These are phyloP conservation scores for Exocentrus adspersus DNA, from an alignment of 2,888 invertebrate genomes.

Conservation along the genomic window DNA sequence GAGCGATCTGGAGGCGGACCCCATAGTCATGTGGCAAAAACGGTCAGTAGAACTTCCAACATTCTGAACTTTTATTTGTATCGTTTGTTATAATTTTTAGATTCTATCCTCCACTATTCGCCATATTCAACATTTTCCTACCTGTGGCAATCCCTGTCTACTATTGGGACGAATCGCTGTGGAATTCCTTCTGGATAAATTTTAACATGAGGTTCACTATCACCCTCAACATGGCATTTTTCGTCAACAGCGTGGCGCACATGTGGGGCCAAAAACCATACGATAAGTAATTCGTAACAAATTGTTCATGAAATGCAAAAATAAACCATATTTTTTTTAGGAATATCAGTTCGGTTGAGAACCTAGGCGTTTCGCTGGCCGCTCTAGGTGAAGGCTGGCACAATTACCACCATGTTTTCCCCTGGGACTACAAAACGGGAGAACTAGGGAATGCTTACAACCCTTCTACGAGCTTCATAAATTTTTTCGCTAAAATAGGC, in stretches of 20 bases:
- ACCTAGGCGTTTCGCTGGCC: conserved; percentile 76
- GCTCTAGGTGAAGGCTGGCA: conserved; percentile 87
- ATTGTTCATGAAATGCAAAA: no score
- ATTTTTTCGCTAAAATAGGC: conserved; percentile 80
- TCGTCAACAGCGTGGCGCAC: conserved; percentile 95
- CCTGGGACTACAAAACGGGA: conserved; percentile 68
- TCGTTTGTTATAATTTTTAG: no score
- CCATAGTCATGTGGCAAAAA: conserved; percentile 81
- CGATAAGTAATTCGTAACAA: conserved; percentile 85
- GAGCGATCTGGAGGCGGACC: conserved; percentile 77
- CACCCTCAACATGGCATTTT: conserved; percentile 90
- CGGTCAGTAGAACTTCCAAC: conserved; percentile 63
- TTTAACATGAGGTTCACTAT: conserved; percentile 83
- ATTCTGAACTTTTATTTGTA: no score
- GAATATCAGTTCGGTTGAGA: conserved; percentile 78
- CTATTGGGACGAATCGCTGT: conserved; percentile 83
- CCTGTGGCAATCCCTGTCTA: conserved; percentile 84
- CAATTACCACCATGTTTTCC: conserved; percentile 84
- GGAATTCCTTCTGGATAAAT: conserved; percentile 84
- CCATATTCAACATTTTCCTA: conserved; percentile 73
- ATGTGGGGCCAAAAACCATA: conserved; percentile 94
- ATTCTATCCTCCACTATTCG: conserved; percentile 73
- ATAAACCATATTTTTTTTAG: no score
- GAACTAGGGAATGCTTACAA: conserved; percentile 68
- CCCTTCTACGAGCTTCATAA: conserved; percentile 82